Conservation (phyloP, 2,113 vertebrate genomes). For the Monopterus albus region DNA sequence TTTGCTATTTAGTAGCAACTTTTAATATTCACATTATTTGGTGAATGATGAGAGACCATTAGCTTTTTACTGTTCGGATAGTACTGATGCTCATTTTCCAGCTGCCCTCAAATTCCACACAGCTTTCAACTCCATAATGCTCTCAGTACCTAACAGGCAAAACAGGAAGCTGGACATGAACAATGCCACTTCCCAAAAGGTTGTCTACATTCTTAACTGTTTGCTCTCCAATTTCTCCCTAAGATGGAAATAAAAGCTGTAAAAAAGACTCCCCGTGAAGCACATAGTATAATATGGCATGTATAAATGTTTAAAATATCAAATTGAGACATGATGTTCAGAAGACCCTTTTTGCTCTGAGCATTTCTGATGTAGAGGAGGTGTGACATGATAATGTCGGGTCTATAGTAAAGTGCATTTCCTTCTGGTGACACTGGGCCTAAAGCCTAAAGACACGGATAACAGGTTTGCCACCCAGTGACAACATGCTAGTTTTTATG, state of each 20-base stretch:
- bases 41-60: not conserved
- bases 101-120: slow-evolving; percentile 53
- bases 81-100: slow-evolving; percentile 38
- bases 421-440: slow-evolving; percentile 21
- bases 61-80: slow-evolving; percentile 10
- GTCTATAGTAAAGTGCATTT: not conserved
- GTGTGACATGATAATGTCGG: not conserved
- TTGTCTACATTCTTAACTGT: slow-evolving; percentile 59
- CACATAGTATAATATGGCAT: not conserved
- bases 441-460: slow-evolving; percentile 30
- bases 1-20: not conserved
- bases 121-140: slow-evolving; percentile 62
- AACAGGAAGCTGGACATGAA: slow-evolving; percentile 73
- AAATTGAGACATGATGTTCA: not conserved
- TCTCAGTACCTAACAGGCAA: slow-evolving; percentile 57
- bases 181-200: slow-evolving; percentile 67
- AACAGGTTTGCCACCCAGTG: slow-evolving; percentile 43
- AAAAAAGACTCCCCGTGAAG: not conserved
- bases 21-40: not conserved
- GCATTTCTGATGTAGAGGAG: not conserved
- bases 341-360: not conserved
- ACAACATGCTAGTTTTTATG: slow-evolving; percentile 41
- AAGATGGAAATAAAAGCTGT: not conserved
- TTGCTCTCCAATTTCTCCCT: slow-evolving; percentile 39
- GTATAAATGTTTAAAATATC: not conserved